Conservation (phyloP, 2,113 vertebrate genomes). For the Zosterops japonicus region DNA sequence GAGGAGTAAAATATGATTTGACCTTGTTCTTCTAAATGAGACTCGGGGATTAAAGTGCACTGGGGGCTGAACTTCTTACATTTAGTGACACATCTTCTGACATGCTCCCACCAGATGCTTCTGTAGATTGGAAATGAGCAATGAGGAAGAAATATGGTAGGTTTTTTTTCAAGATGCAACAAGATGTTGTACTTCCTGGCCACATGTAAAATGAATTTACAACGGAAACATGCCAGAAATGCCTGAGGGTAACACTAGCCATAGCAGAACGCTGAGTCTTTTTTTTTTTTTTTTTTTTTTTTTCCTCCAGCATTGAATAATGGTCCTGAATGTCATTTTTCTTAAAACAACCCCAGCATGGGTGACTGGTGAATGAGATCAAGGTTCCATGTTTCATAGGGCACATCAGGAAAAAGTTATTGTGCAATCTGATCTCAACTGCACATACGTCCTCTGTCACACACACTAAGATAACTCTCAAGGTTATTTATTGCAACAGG, state of each 20-base stretch:
- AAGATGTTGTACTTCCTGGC: slow-evolving; percentile 76
- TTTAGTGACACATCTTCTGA: slow-evolving; percentile 51
- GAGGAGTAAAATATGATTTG: not conserved
- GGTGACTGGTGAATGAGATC: slow-evolving; percentile 19
- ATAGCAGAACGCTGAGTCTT: slow-evolving; percentile 43
- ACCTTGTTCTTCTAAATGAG: slow-evolving; percentile 3
- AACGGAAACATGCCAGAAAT: slow-evolving; percentile 67
- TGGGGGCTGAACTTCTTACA: not conserved
- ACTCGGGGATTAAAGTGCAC: not conserved
- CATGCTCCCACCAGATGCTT: slow-evolving; percentile 66
- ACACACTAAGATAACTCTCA: not conserved
- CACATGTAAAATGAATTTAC: slow-evolving; percentile 76
- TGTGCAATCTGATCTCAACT: not conserved
- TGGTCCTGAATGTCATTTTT: slow-evolving; percentile 58
- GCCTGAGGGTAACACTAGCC: slow-evolving; percentile 67
- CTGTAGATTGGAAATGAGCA: slow-evolving; percentile 64
- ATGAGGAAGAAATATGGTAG: slow-evolving; percentile 67
- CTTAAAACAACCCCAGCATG: slow-evolving; percentile 52
- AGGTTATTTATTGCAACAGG: slow-evolving; percentile 17
- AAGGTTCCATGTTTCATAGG: not conserved
- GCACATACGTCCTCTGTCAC: not conserved
- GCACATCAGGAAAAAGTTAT: not conserved
- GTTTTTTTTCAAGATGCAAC: slow-evolving; percentile 75
- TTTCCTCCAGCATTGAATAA: slow-evolving; percentile 5
- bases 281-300: not conserved